phyloP scores from a whole-genome alignment of 2,888 invertebrate genomes.

The Aphidoletes aphidimyza region DNA sequence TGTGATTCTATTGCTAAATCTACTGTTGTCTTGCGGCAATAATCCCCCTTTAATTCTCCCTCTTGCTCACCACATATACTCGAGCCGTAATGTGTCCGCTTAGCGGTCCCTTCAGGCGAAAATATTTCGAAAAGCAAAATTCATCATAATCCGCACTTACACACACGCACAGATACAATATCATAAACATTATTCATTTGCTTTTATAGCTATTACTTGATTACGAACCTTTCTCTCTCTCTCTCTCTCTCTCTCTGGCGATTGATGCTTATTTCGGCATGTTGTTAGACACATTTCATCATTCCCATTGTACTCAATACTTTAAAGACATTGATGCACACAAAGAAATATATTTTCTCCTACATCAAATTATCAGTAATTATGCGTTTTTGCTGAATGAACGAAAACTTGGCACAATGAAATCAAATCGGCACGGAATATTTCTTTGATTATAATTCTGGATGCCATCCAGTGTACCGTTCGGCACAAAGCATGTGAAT shows the following conservation, averaged over 20 bases:
- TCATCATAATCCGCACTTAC: slow-evolving; percentile 29
- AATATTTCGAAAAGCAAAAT: slow-evolving; percentile 38
- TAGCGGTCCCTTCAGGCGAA: slow-evolving; percentile 26
- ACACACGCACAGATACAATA: no score
- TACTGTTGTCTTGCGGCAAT: not conserved
- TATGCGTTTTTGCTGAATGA: not conserved
- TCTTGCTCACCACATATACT: not conserved
- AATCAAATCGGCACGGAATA: no score
- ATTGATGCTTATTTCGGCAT: not conserved
- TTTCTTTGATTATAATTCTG: not conserved
- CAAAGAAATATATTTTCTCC: not conserved
- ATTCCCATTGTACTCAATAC: not conserved
- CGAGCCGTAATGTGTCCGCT: slow-evolving; percentile 1
- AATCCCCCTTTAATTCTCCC: not conserved
- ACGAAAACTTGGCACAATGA: not conserved
- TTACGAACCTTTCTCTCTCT: not conserved
- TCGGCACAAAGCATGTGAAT: no score
- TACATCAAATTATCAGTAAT: not conserved
- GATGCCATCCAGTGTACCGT: not conserved
- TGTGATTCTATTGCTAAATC: not conserved
- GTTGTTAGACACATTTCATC: not conserved
- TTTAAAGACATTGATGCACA: no score
- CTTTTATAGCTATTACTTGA: slow-evolving; percentile 35
- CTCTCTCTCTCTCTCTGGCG: not conserved
- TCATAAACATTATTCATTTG: slow-evolving; percentile 31